These are phyloP conservation scores for Neoniphon sammara DNA, from an alignment of 2,797 vertebrate genomes.

Conservation along the genomic window DNA sequence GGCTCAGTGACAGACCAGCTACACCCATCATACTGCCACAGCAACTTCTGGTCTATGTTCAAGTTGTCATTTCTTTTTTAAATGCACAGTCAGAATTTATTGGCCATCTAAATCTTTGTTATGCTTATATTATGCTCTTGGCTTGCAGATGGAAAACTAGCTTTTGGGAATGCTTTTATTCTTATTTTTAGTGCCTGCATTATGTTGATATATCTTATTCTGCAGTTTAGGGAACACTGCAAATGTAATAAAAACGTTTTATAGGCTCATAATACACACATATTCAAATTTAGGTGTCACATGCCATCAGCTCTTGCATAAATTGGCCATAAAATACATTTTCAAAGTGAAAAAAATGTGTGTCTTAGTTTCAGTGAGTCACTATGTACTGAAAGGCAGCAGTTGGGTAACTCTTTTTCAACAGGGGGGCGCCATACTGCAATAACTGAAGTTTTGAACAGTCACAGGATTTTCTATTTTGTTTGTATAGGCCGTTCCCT, in stretches of 20 bases:
- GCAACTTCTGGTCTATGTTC: background rate
- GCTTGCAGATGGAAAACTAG: too few relatives aligned
- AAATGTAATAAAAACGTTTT: background rate
- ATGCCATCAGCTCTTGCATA: background rate
- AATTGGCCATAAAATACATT: background rate
- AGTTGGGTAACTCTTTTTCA: conserved; percentile 31
- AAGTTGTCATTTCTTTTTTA: background rate
- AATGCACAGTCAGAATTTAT: too few relatives aligned
- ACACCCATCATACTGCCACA: background rate
- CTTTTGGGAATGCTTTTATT: too few relatives aligned
- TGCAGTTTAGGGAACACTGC: too few relatives aligned
- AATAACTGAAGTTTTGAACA: conserved; percentile 22
- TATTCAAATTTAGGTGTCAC: background rate
- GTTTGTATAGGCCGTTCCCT: background rate
- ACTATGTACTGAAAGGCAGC: background rate
- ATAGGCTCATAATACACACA: background rate
- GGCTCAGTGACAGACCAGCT: background rate
- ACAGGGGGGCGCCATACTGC: conserved; percentile 69
- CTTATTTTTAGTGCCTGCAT: too few relatives aligned
- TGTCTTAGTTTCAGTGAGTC: background rate
- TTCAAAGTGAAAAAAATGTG: background rate
- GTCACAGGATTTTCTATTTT: background rate
- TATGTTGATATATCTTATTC: background rate
- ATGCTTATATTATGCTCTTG: too few relatives aligned
- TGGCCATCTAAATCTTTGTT: too few relatives aligned